A percentile compares a stretch with the other conserved stretches of the same genome.
These are phyloP conservation scores for Panagrolaimus sp. DNA, from an alignment of 1,140 invertebrate species.

Conservation along the genomic window DNA sequence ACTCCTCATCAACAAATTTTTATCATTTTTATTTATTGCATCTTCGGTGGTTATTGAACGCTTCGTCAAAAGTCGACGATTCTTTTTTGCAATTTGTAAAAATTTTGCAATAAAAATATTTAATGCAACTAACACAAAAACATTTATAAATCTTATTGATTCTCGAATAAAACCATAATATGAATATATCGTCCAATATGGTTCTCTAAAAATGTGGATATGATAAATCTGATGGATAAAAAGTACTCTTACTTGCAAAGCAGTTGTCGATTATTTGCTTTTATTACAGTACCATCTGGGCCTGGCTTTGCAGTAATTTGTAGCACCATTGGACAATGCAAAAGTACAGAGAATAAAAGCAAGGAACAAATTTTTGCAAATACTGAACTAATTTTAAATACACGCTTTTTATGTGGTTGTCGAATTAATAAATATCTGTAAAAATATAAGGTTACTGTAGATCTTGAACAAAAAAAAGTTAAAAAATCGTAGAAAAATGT, in stretches of 20 bases:
- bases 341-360: neutral
- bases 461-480: neutral
- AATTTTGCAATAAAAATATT: neutral
- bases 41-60: neutral
- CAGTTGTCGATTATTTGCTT: slow-evolving; percentile 1
- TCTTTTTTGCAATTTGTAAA: slow-evolving; percentile 2
- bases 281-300: neutral
- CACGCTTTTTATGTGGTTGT: neutral
- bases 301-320: neutral
- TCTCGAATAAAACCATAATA: neutral
- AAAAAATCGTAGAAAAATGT: no score
- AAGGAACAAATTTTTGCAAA: neutral
- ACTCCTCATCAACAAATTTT: neutral
- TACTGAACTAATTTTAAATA: neutral
- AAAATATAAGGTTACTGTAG: neutral
- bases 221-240: neutral
- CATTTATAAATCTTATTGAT: slow-evolving; percentile 4
- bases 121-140: neutral
- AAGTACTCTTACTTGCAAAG: neutral
- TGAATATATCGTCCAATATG: neutral
- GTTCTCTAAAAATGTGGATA: neutral
- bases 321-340: neutral
- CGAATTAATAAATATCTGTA: neutral
- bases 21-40: neutral
- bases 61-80: neutral